Evolutionary conservation across 2,888 invertebrate genomes (phyloP).

Genomic region (Spodoptera littoralis): DNA sequence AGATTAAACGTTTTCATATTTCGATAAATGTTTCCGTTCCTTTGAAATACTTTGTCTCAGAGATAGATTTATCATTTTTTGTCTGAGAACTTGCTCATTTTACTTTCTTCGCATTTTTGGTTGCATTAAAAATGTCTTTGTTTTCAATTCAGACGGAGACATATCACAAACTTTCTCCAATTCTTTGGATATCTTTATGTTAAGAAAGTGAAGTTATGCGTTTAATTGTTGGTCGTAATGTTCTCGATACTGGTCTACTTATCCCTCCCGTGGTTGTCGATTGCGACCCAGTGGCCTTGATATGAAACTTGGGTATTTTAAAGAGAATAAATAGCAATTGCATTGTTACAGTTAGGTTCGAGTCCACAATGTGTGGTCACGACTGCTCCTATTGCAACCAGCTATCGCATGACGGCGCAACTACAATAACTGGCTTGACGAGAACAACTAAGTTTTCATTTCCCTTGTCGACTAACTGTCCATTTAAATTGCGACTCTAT

Average conservation of each 20-base stretch:
- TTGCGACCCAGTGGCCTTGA: conserved; percentile 36
- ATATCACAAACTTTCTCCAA: conserved; percentile 35
- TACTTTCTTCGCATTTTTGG: no score
- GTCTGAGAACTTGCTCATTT: neutral
- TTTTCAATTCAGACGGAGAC: conserved; percentile 1
- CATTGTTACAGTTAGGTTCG: conserved; percentile 30
- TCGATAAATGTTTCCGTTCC: conserved; percentile 20
- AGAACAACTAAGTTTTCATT: conserved; percentile 21
- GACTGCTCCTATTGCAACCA: conserved; percentile 53
- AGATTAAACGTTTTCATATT: conserved; percentile 34
- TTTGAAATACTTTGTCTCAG: conserved; percentile 1
- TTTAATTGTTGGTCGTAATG: conserved; percentile 31
- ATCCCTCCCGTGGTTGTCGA: neutral
- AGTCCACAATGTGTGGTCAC: conserved; percentile 30
- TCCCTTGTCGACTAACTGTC: neutral
- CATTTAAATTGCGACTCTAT: conserved; percentile 21
- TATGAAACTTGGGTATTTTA: conserved; percentile 28
- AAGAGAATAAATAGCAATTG: conserved; percentile 26
- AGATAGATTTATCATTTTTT: conserved; percentile 4
- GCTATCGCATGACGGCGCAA: conserved; percentile 58
- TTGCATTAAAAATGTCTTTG: neutral
- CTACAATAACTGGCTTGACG: conserved; percentile 55
- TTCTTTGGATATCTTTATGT: conserved; percentile 10
- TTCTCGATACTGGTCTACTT: conserved; percentile 14
- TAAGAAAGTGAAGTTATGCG: conserved; percentile 23